Conservation (phyloP, 2,113 vertebrate genomes). For the Sigmodon hispidus region DNA sequence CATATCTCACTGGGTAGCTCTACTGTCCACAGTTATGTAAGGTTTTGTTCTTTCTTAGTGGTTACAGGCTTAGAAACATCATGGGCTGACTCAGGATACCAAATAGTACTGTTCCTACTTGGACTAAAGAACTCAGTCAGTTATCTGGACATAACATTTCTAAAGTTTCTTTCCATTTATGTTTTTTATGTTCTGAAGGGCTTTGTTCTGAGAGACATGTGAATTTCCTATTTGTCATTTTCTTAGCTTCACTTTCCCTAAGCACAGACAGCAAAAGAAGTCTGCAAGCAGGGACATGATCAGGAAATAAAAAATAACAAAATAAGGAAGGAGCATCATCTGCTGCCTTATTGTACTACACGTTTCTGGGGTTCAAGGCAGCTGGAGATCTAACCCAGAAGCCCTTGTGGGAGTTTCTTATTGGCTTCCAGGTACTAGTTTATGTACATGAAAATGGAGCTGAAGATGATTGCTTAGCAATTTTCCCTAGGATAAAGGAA, state of each 20-base stretch:
- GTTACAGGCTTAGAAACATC: not conserved
- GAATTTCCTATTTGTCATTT: not conserved
- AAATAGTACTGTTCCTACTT: too few relatives aligned
- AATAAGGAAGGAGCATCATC: too few relatives aligned
- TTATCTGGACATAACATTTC: not conserved
- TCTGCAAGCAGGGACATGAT: not conserved
- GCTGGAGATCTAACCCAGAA: rapidly evolving
- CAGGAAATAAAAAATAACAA: rapidly evolving
- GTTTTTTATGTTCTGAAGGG: not conserved
- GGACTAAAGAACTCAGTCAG: not conserved
- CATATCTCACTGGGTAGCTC: rapidly evolving
- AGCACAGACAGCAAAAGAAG: not conserved
- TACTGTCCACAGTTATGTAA: rapidly evolving
- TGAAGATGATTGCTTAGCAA: not conserved
- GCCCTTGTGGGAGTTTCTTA: rapidly evolving
- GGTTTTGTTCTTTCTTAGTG: rapidly evolving
- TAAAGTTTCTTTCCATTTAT: not conserved
- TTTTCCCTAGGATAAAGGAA: not conserved
- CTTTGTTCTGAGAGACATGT: not conserved
- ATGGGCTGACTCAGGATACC: not conserved
- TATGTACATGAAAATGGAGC: rapidly evolving
- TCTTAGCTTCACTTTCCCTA: not conserved
- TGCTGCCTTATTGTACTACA: rapidly evolving
- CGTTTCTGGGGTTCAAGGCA: rapidly evolving
- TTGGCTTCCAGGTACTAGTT: rapidly evolving